These are phyloP conservation scores for Tenrec ecaudatus DNA, from an alignment of 2,113 vertebrate species.

Conservation along the genomic window DNA sequence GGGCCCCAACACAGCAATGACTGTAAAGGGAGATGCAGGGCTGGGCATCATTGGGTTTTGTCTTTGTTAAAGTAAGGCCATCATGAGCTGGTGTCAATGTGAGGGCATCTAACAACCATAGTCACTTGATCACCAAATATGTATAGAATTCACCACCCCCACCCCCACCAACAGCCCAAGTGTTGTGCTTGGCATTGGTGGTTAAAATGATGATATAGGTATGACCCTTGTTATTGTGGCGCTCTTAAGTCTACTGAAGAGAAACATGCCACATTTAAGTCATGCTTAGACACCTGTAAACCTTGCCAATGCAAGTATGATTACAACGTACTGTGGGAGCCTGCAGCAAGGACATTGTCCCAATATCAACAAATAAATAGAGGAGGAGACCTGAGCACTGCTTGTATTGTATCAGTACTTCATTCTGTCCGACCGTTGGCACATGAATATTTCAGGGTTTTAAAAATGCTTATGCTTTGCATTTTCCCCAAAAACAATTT, in stretches of 20 bases:
- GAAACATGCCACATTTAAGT: neutral
- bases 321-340: neutral
- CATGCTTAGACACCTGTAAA: neutral
- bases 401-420: neutral
- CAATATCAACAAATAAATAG: neutral
- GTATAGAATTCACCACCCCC: neutral
- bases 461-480: neutral
- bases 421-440: neutral
- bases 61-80: neutral
- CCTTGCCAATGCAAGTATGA: neutral
- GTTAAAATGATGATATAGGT: neutral
- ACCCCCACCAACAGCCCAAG: neutral
- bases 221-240: neutral
- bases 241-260: neutral
- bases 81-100: neutral
- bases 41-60: neutral
- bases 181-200: neutral
- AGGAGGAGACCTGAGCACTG: neutral
- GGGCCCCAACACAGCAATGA: neutral
- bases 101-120: neutral
- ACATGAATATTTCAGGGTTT: conserved; percentile 41
- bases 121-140: neutral
- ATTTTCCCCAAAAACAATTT: conserved; percentile 43
- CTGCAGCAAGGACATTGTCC: neutral
- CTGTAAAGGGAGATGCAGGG: neutral